Evolutionary conservation across 2,888 invertebrate species (phyloP).

Genomic region (Megamerina dolium): DNA sequence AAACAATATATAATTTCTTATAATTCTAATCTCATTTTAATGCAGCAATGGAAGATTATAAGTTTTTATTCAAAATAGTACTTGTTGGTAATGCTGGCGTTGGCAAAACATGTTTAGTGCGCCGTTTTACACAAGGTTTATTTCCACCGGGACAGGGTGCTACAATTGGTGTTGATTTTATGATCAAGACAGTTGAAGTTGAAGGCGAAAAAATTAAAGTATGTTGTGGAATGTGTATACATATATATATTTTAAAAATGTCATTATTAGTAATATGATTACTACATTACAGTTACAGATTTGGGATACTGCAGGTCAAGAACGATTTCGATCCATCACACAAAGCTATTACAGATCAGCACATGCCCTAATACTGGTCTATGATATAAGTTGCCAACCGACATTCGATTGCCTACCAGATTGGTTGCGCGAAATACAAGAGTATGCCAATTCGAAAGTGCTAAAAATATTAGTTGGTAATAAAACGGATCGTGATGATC

Average conservation of each 20-base stretch:
- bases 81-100: conserved; percentile 97
- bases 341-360: conserved; percentile 97
- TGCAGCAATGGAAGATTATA: conserved; percentile 99
- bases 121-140: conserved; percentile 96
- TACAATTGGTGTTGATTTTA: conserved; percentile 98
- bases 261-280: background rate
- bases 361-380: conserved; percentile 92
- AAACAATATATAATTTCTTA: too few species aligned
- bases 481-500: conserved; percentile 93
- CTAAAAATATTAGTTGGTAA: conserved; percentile 62
- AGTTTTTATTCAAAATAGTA: conserved; percentile 98
- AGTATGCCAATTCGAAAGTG: conserved; percentile 88
- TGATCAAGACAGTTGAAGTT: conserved; percentile 98
- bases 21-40: too few species aligned
- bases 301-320: conserved; percentile 98
- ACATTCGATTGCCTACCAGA: conserved; percentile 96
- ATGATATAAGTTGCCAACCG: conserved; percentile 96
- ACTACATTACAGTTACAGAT: conserved; percentile 74
- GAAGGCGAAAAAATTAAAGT: conserved; percentile 93
- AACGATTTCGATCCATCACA: conserved; percentile 92
- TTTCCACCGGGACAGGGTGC: conserved; percentile 98
- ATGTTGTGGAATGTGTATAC: conserved; percentile 20
- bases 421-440: conserved; percentile 95
- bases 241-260: background rate
- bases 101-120: conserved; percentile 94